Base-by-base conservation (phyloP, 2,888 invertebrate genomes). In the Periphyllus acericola region DNA sequence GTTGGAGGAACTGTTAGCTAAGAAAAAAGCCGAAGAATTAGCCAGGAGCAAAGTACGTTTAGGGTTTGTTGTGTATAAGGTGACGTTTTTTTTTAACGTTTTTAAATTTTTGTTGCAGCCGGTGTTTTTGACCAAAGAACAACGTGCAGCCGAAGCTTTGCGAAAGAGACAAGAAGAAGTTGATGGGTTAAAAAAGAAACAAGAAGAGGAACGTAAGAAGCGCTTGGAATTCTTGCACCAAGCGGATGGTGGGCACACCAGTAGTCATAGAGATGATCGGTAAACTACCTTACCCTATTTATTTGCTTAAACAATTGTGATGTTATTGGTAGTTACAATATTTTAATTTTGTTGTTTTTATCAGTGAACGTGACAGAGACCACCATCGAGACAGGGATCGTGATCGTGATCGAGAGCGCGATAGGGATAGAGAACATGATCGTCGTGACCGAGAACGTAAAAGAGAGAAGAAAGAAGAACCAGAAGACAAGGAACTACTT, bases 1-100 rank as follows among this genome's bases (percentile, higher is more conserved):
- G 9, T 92, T 99, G 88, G 99, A 99, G 91, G 99, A 99, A 91
- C 92, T 99, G 72, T 92, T 99, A 80, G 96, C 97, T 0, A 98
- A 98, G 92, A 98, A 98, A 91, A 98, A 99, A 91, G 97, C 97
- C 0, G 98, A 98, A 91, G 98, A 99, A 91, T 96, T 96, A 91
- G 98, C 97, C 1, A 94, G 96, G 83, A 97, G 98, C 90, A 99
- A 99, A 92, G 94, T 94, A 91, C 89, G 52, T 52, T 25, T 29
- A 9, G 1, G 46, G 8, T 66, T 40, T 6, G 5, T 29, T 46
- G 46, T 46, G 46, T 46, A 14, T 46, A n/a, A n/a, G n/a, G 46
- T 11, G 8, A 14, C 34, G 14, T 60, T 9, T 9, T 46, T 11
- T 40, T 0, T 66, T 68, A 74, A 46, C 25, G 29, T 46, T 71